Evolutionary conservation across 2,888 invertebrate genomes (phyloP), one percentile per base, ranked within the genome.

Genomic region (Eristalinus aeneus): DNA sequence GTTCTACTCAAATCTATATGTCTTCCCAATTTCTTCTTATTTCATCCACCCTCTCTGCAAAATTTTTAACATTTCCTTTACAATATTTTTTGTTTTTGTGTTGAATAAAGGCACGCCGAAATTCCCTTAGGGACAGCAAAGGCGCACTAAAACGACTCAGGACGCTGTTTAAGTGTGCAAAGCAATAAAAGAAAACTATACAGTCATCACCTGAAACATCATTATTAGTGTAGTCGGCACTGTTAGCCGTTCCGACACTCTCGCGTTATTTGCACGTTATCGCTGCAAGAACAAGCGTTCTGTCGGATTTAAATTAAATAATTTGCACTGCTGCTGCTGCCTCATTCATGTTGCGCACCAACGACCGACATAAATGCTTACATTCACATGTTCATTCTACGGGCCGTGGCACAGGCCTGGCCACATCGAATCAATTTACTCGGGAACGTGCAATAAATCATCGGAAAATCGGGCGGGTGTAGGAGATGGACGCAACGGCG

Each of bases 361-460:
- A 36, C 65, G 27, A 58, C 32, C 69, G 31, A 32, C 56, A 65
- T 53, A 78, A 53, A 64, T 16, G 46, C 65, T 58, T 54, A 11
- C 67, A 60, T 60, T 61, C 31, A 34, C 63, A 53, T 58, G 60
- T 23, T 46, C 36, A 60, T 16, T 54, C 34, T 56, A 32, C 31
- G 27, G 61, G 58, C 71, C 22, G 34, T 61, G 61, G 67, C 16
- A 32, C 63, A 53, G 53, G 58, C 73, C 58, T 88, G 87, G 86
- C 79, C 87, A 88, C 87, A 87, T 87, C 88, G 87, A 89, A 89
- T 88, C 89, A 89, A 89, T 89, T 89, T 89, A 82, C 82, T 85
- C 73, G 83, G 78, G 77, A 88, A 88, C 84, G 77, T 85, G 88
- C 82, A 87, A 88, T 89, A 89, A 89, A 88, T 89, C 89, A 88